A percentile compares a stretch with the other conserved stretches of the same genome.
These are phyloP conservation scores for Whitmania pigra DNA, from an alignment of 1,140 invertebrate species.

Conservation along the genomic window DNA sequence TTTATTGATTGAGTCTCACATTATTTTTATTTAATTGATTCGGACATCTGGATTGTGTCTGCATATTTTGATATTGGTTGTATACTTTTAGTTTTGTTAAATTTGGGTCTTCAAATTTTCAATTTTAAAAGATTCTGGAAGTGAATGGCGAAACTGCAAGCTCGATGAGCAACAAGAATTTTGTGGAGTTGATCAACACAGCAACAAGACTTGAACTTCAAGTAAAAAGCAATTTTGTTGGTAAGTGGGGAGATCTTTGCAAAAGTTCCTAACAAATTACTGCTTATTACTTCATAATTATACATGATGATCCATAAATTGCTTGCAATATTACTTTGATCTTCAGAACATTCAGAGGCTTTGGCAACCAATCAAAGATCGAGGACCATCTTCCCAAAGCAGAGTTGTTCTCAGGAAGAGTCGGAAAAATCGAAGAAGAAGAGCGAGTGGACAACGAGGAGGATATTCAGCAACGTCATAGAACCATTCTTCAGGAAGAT, in stretches of 20 bases:
- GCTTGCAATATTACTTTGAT: no score
- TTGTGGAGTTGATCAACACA: not conserved
- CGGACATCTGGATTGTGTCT: no score
- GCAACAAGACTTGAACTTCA: not conserved
- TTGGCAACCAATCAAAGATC: not conserved
- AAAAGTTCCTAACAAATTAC: no score
- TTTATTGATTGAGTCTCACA: no score
- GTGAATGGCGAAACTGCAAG: not conserved
- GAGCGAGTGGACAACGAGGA: constrained; percentile 3
- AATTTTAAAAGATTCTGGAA: constrained; percentile 9
- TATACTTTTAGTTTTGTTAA: no score
- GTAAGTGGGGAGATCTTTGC: not conserved
- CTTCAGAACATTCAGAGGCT: no score
- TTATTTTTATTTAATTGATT: no score
- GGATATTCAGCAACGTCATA: not conserved
- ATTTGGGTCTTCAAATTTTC: not conserved
- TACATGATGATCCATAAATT: no score
- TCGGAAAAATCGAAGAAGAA: not conserved
- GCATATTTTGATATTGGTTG: no score
- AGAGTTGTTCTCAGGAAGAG: not conserved
- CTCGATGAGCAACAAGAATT: not conserved
- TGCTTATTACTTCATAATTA: no score
- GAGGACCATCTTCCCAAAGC: constrained; percentile 2
- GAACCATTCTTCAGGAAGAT: not conserved
- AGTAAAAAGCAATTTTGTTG: constrained; percentile 1